Evolutionary conservation across 2,113 vertebrate species (phyloP), one percentile per base, ranked within the genome.

Genomic region (Saccopteryx bilineata): DNA sequence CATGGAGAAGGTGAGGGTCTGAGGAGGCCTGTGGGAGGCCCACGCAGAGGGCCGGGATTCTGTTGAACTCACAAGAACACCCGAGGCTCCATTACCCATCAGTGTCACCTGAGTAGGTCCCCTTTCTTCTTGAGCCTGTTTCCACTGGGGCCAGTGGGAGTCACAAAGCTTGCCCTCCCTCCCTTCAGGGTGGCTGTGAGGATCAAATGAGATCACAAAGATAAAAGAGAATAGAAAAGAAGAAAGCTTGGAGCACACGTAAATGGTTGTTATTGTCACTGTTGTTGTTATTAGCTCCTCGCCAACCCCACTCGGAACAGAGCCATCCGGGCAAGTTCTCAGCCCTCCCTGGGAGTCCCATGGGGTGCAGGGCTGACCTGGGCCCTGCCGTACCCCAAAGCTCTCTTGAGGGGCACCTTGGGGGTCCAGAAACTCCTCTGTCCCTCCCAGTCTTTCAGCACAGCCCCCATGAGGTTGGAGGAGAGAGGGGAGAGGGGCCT

Each of bases 151-250:
- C 52, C 17, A 13, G 26, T n/a, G 48, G 60, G 33, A 48, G 24
- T 66, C 71, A n/a, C 2, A 10, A 91, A 63, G 26, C 46, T 15
- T 28, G 15, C 17, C 33, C 46, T 71, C 31, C 52, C 23, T 48
- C 31, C 63, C 90, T 80, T 75, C 50, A 39, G 93, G 82, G 33
- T 80, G 66, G 63, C 26, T 33, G 26, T 92, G 56, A 81, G 90
- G 76, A 65, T 95, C 81, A 56, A 94, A 54, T 26, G 86, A 91
- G 95, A 88, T 94, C 65, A 23, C 2, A 4, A 48, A 87, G 90
- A 95, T 75, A 86, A 74, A 86, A 88, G 74, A 87, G 39, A 91
- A 66, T 5, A 86, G 89, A 68, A 83, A 63, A 92, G 92, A 81
- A 91, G 84, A 81, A 56, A 92, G 76, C 61, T 65, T 7, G 3